phyloP scores from a whole-genome alignment of 2,888 invertebrate species.

The Himalopsyche japonica region DNA sequence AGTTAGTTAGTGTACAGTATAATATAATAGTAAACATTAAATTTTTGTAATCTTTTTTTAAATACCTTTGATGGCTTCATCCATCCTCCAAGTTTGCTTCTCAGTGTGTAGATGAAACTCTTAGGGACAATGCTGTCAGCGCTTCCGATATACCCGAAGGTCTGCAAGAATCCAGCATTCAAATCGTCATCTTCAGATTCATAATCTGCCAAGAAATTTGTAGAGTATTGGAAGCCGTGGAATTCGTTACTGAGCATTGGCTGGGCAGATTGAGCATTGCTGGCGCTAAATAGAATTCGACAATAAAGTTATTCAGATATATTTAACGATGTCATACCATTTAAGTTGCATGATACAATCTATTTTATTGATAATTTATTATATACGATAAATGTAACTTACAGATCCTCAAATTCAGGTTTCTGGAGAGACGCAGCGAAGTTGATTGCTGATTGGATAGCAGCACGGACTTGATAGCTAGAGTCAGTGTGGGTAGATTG shows the following conservation, averaged over 20 bases:
- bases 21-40: no score
- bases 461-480: constrained; percentile 58
- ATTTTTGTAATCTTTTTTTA: background rate
- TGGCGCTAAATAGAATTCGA: constrained; percentile 44
- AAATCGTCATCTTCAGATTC: constrained; percentile 44
- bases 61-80: constrained; percentile 18
- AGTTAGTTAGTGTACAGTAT: no score
- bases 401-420: constrained; percentile 46
- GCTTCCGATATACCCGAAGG: constrained; percentile 50
- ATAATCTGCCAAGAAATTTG: constrained; percentile 47
- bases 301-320: background rate
- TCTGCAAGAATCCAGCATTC: constrained; percentile 47
- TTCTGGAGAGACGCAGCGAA: constrained; percentile 49
- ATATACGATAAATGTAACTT: constrained; percentile 43
- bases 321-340: no score
- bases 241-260: constrained; percentile 47
- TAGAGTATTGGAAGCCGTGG: constrained; percentile 51
- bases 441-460: constrained; percentile 58
- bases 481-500: constrained; percentile 57
- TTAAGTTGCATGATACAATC: no score
- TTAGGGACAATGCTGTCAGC: constrained; percentile 55
- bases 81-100: constrained; percentile 26
- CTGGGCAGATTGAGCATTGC: constrained; percentile 51
- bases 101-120: constrained; percentile 16
- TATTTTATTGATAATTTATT: no score